These are phyloP conservation scores for Pammene fasciana DNA, from an alignment of 2,888 invertebrate species.

Conservation along the genomic window DNA sequence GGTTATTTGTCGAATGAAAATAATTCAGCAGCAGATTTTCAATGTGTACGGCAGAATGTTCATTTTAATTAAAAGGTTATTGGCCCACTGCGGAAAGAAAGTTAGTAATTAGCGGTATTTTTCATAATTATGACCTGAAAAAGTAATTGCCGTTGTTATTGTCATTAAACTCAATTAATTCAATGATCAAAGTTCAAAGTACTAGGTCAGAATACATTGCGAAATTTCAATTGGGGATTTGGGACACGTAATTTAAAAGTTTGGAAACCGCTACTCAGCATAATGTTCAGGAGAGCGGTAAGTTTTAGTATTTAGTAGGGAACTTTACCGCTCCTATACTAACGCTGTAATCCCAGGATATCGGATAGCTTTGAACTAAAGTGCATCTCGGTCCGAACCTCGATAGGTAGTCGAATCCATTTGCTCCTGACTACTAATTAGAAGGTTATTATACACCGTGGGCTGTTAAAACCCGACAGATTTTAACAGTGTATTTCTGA, in stretches of 20 bases:
- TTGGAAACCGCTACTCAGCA: conserved; percentile 34
- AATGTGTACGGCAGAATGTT: neutral
- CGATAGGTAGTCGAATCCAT: conserved; percentile 22
- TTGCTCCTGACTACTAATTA: conserved; percentile 12
- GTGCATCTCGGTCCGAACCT: conserved; percentile 28
- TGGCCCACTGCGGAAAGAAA: conserved; percentile 9
- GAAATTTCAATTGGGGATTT: conserved; percentile 21
- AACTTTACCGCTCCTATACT: conserved; percentile 30
- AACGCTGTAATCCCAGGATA: conserved; percentile 33
- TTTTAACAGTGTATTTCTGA: too few relatives aligned
- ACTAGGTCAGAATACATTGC: neutral
- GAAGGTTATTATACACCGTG: too few relatives aligned
- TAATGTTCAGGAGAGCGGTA: conserved; percentile 29
- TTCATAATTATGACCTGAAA: conserved; percentile 5
- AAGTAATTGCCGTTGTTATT: conserved; percentile 10
- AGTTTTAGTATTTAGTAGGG: conserved; percentile 41
- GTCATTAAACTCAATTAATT: conserved; percentile 1
- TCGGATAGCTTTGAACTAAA: conserved; percentile 30
- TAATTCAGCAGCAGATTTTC: neutral
- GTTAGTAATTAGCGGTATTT: conserved; percentile 11
- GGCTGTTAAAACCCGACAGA: too few relatives aligned
- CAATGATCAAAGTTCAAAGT: neutral
- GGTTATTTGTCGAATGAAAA: too few relatives aligned
- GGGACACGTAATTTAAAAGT: conserved; percentile 37
- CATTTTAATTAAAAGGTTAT: neutral